Percentiles rank a stretch among this genome's conserved stretches.
phyloP scores from a whole-genome alignment of 2,113 vertebrate genomes.

The Cairina moschata region DNA sequence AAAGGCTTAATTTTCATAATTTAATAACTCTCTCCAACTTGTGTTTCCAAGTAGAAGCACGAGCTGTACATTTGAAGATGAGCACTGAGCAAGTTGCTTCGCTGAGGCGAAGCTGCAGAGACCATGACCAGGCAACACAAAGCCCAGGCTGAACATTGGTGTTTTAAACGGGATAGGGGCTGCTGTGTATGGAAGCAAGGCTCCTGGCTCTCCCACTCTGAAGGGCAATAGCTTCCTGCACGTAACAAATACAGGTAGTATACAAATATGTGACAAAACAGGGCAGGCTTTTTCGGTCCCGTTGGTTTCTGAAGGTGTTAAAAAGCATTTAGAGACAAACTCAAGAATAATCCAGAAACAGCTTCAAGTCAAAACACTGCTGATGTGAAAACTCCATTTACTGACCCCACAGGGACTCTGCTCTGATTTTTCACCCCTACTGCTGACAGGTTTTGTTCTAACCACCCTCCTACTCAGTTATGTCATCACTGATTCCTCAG shows the following conservation, averaged over 20 bases:
- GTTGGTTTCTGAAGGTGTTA: neutral
- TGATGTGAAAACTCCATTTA: neutral
- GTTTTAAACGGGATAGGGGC: neutral
- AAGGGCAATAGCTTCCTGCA: neutral
- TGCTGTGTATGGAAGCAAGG: neutral
- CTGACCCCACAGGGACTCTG: neutral
- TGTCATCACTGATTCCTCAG: neutral
- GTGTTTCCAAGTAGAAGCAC: neutral
- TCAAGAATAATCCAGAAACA: neutral
- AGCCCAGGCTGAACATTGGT: neutral
- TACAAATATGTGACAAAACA: neutral
- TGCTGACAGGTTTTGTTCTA: neutral
- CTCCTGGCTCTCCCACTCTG: neutral
- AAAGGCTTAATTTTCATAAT: constrained; percentile 10
- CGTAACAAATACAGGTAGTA: neutral
- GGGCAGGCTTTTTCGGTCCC: neutral
- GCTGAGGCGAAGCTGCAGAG: neutral
- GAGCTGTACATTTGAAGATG: neutral
- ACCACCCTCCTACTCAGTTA: neutral
- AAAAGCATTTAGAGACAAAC: neutral
- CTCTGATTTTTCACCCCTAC: neutral
- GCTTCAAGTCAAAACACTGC: neutral
- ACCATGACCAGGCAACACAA: accelerated
- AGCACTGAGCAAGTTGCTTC: neutral
- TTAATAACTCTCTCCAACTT: neutral